Percentiles rank a stretch among this genome's conserved stretches.
Evolutionary conservation across 1,140 invertebrate genomes (phyloP).

Genomic region (Leptinotarsa lineolata): DNA sequence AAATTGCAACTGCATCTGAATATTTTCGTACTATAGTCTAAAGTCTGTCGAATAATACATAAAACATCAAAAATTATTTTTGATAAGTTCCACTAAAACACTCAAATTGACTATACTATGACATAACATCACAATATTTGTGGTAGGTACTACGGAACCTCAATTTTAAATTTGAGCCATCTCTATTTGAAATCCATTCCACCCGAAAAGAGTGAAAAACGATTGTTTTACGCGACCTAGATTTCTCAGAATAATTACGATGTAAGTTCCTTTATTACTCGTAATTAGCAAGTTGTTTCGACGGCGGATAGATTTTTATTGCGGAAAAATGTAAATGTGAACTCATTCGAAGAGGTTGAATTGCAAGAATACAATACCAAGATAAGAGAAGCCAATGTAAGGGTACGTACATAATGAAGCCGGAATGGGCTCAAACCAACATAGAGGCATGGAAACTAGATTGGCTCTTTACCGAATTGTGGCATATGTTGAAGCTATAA

Average conservation of each 20-base stretch:
- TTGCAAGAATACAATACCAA: too few species aligned
- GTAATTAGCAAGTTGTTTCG: slow-evolving; percentile 1
- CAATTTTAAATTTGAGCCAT: not conserved
- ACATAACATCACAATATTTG: not conserved
- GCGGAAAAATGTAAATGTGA: not conserved
- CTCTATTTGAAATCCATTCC: not conserved
- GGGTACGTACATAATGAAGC: too few species aligned
- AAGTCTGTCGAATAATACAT: too few species aligned
- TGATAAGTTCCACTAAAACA: too few species aligned
- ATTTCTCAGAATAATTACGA: not conserved
- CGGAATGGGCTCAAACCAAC: too few species aligned
- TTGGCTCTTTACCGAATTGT: too few species aligned
- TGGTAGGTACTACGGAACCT: not conserved
- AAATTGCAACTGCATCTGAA: too few species aligned
- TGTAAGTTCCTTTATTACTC: not conserved
- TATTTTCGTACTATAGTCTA: too few species aligned
- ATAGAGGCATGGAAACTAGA: too few species aligned
- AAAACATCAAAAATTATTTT: too few species aligned
- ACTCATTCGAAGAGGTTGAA: not conserved
- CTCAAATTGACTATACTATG: not conserved
- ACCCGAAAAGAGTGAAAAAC: not conserved
- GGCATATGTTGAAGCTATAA: too few species aligned
- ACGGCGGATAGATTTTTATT: not conserved
- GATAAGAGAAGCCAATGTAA: too few species aligned
- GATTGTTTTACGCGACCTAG: not conserved